Evolutionary conservation across 1,140 invertebrate species (phyloP), one percentile per base, ranked within the genome.

Genomic region (Solen grandis): DNA sequence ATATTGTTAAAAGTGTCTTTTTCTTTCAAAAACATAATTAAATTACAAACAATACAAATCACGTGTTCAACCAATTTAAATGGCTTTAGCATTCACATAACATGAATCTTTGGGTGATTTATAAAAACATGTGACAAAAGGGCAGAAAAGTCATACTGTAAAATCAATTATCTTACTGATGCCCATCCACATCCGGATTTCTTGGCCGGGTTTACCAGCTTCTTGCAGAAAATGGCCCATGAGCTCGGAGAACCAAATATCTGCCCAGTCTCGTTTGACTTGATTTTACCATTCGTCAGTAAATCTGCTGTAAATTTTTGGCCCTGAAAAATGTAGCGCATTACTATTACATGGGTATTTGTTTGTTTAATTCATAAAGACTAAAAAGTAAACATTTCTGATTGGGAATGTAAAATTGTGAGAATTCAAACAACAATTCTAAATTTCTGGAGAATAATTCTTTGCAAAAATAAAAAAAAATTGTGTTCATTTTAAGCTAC

Each of bases 151-250:
- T n/a, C n/a, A n/a, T n/a, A n/a, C n/a, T n/a, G n/a, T n/a, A n/a
- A n/a, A n/a, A n/a, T n/a, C n/a, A n/a, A n/a, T n/a, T n/a, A n/a
- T n/a, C n/a, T n/a, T 86, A 93, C 93, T 3, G 93, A 97, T 8
- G 96, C 96, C 96, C 97, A 97, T 2, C 96, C 97, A 93, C 96
- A 97, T 0, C 96, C 96, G 62, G 96, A 97, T 89, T 97, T 97
- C 90, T 97, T 97, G 68, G 96, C 95, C 5, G 96, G 96, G 93
- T 97, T 97, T 25, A 97, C 96, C 60, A 97, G 96, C 81, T 96
- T 94, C 88, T 97, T 97, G 90, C 97, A 98, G 89, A 97, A 95
- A 87, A 97, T 96, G 0, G 97, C 96, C 97, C 97, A 98, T 3
- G 97, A 96, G 87, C 96, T 97, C 27, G 97, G 97, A n/a, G 96